Evolutionary conservation across 2,113 vertebrate species (phyloP), one percentile per base, ranked within the genome.

Genomic region (Ammospiza caudacuta): DNA sequence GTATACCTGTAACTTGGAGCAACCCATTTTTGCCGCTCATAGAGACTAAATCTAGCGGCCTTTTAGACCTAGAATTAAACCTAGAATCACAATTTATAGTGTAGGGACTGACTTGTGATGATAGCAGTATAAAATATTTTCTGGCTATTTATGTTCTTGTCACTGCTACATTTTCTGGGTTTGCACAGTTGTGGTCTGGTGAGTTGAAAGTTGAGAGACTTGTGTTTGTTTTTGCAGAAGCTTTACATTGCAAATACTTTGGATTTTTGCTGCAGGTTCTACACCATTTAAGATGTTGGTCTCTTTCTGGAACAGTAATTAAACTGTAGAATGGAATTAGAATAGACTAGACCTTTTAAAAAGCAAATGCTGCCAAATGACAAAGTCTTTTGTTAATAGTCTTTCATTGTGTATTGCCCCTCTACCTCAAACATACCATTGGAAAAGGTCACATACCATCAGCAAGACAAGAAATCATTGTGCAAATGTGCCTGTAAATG

Each of bases 381-480:
- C 33, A 24, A 21, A 43, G n/a, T 68, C 7, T 51, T 58, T 66
- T 63, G 28, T 28, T 15, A 35, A n/a, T 55, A 83, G 46, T 79
- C 57, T 83, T 72, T 52, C 27, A 37, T 43, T 76, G 27, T 58
- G 13, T 57, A 44, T 75, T 94, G 41, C 37, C 20, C 25, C 33
- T 61, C 37, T 90, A 10, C 37, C 24, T 87, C 69, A 64, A 73
- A 37, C 44, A 44, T 44, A 29, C 63, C 18, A 33, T 84, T 77
- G 69, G 77, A 87, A 96, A 87, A 93, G 49, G 68, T 91, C 84
- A 76, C n/a, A 74, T 61, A 25, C 37, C 35, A 59, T 83, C 63
- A 83, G 52, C 52, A 44, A 93, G 63, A 49, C 41, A 59, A 80
- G 63, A 89, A 87, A 89, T 80, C 39, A 37, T 76, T 76, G 63